These are phyloP conservation scores for Acanthisitta chloris DNA, from an alignment of 2,113 vertebrate genomes.

Conservation along the genomic window DNA sequence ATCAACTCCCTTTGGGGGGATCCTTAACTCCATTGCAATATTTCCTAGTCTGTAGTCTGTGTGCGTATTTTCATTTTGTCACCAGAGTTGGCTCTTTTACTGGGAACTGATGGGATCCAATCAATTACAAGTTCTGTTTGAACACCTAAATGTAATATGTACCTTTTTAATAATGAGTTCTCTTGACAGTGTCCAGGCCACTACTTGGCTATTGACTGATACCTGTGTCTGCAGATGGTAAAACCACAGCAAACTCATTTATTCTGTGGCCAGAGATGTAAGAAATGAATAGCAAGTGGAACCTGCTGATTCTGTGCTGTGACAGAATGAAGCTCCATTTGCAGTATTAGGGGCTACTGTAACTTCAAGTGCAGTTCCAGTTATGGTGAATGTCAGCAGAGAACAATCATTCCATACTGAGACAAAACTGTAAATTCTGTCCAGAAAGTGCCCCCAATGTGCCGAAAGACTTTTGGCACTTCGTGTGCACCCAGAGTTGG, in stretches of 20 bases:
- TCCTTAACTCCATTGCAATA: neutral
- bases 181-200: constrained; percentile 45
- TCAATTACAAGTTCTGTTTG: constrained; percentile 49
- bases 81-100: constrained; percentile 16
- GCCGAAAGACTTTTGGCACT: neutral
- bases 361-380: neutral
- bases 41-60: neutral
- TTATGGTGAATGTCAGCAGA: neutral
- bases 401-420: neutral
- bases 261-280: constrained; percentile 5
- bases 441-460: neutral
- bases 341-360: neutral
- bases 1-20: neutral
- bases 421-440: neutral
- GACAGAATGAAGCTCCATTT: neutral
- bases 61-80: neutral
- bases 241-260: constrained; percentile 42
- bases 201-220: constrained; percentile 52
- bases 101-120: constrained; percentile 31
- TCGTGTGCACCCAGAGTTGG: neutral
- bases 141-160: constrained; percentile 57
- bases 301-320: neutral
- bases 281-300: constrained; percentile 19
- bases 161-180: constrained; percentile 60
- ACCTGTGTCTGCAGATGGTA: constrained; percentile 36